Base-by-base conservation (phyloP, 2,888 invertebrate genomes). In the Chloroclystis v-ata region DNA sequence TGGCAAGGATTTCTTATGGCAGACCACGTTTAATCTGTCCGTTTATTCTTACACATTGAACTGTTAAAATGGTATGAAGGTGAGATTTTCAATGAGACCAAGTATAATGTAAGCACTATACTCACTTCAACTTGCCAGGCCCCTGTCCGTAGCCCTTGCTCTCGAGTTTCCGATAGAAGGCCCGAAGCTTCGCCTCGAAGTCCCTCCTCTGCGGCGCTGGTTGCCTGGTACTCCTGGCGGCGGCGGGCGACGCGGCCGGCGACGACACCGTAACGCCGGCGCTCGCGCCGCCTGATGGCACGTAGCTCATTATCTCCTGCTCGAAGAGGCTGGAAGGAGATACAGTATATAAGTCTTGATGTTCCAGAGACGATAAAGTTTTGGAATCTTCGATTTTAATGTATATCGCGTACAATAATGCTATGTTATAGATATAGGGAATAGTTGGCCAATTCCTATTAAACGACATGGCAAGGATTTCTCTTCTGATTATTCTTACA, bases 231-330 rank as follows among this genome's bases (percentile, higher is more conserved):
- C 92, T 91, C 54, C 94, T 90, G 16, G 95, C 91, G 47, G 95
- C 88, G 38, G 95, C 95, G 6, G 96, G 97, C 1, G 96, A 96
- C 33, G 93, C 94, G 51, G 92, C 92, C 1, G 93, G 94, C 3
- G 93, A 93, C 54, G 94, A 93, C 47, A 92, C 92, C 40, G 56
- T 66, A 62, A 54, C 63, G 46, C 57, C 63, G 13, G 54, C 54
- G 43, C 92, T 78, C 43, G 92, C 55, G 44, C 75, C 75, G 42
- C 79, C 72, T 54, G 91, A 91, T 55, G 96, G 97, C 71, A 97
- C 95, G 87, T 97, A 97, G 65, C 97, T 97, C 97, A 98, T 97
- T 73, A 98, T 97, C 91, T 98, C 97, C 90, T 98, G 96, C 85
- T 98, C 98, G 90, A 98, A 97, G 69, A 97, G 92, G 90, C 98